These are phyloP conservation scores for Phoenicopterus ruber DNA, from an alignment of 2,113 vertebrate species.

Conservation along the genomic window DNA sequence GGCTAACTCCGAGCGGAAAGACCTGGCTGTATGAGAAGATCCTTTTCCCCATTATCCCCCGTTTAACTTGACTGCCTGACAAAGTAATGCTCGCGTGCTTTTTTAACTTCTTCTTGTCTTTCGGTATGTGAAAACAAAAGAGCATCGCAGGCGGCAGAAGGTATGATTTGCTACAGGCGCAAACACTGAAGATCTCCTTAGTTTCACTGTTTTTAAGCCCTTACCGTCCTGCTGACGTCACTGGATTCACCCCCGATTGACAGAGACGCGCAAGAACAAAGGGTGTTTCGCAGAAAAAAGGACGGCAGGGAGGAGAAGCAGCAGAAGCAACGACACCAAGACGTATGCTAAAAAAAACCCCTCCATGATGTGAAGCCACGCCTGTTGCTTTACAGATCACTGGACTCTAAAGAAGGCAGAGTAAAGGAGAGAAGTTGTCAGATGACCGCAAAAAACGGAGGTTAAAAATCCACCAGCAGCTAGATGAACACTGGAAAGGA, in stretches of 20 bases:
- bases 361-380: accelerated
- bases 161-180: neutral
- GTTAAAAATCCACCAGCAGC: neutral
- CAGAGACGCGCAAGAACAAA: neutral
- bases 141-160: neutral
- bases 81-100: accelerated
- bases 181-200: neutral
- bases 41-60: neutral
- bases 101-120: neutral
- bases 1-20: neutral
- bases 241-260: accelerated
- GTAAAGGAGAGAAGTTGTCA: neutral
- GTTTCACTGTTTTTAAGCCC: neutral
- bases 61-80: neutral
- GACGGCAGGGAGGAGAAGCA: neutral
- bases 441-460: neutral
- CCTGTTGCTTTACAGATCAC: neutral
- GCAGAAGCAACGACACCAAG: neutral
- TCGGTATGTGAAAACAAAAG: neutral
- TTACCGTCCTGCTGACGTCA: accelerated
- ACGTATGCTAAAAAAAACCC: accelerated
- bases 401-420: neutral
- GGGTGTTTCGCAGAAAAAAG: accelerated
- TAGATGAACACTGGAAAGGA: neutral
- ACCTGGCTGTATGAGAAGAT: neutral